Conservation (phyloP, 2,797 vertebrate genomes). For the Phyllotis vaccarum region DNA sequence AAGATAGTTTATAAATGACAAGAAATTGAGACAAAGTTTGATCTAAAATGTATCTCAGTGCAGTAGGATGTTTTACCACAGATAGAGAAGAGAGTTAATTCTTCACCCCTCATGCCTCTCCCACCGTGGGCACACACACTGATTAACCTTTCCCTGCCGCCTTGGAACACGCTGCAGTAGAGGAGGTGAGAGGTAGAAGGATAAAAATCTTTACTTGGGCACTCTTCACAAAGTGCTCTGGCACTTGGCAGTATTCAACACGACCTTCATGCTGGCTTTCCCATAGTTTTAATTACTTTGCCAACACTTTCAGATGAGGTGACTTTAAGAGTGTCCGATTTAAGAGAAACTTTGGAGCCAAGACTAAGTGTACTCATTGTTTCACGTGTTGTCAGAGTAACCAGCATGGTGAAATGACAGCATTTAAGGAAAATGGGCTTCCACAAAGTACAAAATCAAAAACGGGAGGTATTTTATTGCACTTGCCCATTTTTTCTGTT, state of each 20-base stretch:
- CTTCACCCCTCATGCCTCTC: neutral
- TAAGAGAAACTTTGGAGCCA: slow-evolving; percentile 63
- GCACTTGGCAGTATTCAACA: slow-evolving; percentile 51
- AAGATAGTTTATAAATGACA: slow-evolving; percentile 28
- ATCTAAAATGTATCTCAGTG: slow-evolving; percentile 15
- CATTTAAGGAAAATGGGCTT: slow-evolving; percentile 48
- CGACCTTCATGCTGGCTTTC: slow-evolving; percentile 72
- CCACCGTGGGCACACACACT: neutral
- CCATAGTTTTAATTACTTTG: slow-evolving; percentile 76
- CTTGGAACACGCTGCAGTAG: neutral
- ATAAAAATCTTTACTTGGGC: slow-evolving; percentile 44
- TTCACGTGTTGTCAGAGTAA: slow-evolving; percentile 68
- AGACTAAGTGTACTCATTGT: slow-evolving; percentile 51
- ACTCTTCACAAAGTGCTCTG: neutral
- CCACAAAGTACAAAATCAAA: slow-evolving; percentile 43
- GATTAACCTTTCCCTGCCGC: neutral
- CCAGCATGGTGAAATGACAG: slow-evolving; percentile 39
- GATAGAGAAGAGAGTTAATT: neutral
- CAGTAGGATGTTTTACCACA: slow-evolving; percentile 3
- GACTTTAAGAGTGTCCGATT: slow-evolving; percentile 60
- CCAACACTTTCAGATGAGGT: slow-evolving; percentile 54
- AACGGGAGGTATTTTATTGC: neutral
- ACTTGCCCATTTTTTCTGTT: slow-evolving; percentile 47
- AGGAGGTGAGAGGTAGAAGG: slow-evolving; percentile 38
- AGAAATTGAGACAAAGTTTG: neutral